A percentile compares a stretch with the other conserved stretches of the same genome.
phyloP scores from a whole-genome alignment of 2,113 vertebrate species.

The Stercorarius parasiticus region DNA sequence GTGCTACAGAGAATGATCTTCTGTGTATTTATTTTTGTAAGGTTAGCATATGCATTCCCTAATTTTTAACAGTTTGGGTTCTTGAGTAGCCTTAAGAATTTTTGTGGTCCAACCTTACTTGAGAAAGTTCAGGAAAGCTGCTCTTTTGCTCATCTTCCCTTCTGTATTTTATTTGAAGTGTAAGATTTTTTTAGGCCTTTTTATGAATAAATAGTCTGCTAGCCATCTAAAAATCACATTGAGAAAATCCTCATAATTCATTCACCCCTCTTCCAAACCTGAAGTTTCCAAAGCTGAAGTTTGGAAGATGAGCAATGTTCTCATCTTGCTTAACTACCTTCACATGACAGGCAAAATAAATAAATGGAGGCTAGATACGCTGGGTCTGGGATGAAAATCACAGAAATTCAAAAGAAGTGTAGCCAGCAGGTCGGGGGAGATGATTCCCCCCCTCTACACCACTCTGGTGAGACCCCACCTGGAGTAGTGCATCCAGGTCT shows the following conservation, averaged over 20 bases:
- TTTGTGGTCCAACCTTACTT: neutral
- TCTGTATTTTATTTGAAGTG: neutral
- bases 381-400: neutral
- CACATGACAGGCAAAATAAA: neutral
- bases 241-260: neutral
- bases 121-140: neutral
- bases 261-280: neutral
- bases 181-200: neutral
- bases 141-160: neutral
- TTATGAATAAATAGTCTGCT: neutral
- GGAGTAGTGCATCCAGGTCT: neutral
- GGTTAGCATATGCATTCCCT: neutral
- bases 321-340: neutral
- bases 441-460: neutral
- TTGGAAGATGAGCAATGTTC: neutral
- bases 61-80: neutral
- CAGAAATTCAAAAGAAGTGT: neutral
- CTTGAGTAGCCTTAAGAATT: neutral
- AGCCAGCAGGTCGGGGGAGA: neutral
- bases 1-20: neutral
- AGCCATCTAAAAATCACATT: neutral
- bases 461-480: neutral
- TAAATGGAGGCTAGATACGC: neutral
- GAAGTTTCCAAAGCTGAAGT: neutral
- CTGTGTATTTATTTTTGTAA: neutral